Percentiles rank a stretch among this genome's conserved stretches.
These are phyloP conservation scores for Thalassophryne amazonica DNA, from an alignment of 2,797 vertebrate genomes.

Conservation along the genomic window DNA sequence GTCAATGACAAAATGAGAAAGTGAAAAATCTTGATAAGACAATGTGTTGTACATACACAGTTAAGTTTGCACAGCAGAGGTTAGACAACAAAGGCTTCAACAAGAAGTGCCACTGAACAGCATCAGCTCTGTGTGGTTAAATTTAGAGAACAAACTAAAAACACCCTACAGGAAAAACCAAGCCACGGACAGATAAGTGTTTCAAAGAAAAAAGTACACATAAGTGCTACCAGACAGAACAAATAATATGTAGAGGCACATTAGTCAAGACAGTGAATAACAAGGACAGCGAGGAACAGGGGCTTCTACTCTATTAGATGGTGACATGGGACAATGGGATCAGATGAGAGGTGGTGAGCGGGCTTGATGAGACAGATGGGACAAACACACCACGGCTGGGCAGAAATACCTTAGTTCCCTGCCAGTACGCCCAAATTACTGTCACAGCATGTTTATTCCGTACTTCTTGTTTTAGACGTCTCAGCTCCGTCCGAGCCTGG, in stretches of 20 bases:
- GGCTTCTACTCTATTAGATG: constrained; percentile 13
- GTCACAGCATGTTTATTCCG: constrained; percentile 94
- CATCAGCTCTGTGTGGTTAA: no score
- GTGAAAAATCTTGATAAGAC: no score
- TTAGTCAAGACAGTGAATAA: constrained; percentile 13
- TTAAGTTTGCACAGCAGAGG: no score
- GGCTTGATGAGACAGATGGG: constrained; percentile 48
- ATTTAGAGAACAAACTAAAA: no score
- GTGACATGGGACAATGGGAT: constrained; percentile 5
- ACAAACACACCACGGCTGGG: constrained; percentile 49
- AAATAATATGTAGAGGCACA: neutral
- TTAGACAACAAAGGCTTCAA: no score
- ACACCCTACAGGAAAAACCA: neutral
- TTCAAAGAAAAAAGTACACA: neutral
- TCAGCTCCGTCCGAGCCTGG: constrained; percentile 97
- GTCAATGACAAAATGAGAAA: no score
- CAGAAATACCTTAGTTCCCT: constrained; percentile 95
- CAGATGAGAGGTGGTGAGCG: constrained; percentile 23
- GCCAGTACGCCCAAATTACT: constrained; percentile 99
- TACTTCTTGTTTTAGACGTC: constrained; percentile 92
- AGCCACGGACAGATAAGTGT: neutral
- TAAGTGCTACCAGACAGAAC: constrained; percentile 11
- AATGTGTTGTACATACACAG: no score
- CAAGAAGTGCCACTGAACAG: no score
- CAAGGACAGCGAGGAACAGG: constrained; percentile 20